phyloP scores from a whole-genome alignment of 2,888 invertebrate species.

The Notodonta dromedarius region DNA sequence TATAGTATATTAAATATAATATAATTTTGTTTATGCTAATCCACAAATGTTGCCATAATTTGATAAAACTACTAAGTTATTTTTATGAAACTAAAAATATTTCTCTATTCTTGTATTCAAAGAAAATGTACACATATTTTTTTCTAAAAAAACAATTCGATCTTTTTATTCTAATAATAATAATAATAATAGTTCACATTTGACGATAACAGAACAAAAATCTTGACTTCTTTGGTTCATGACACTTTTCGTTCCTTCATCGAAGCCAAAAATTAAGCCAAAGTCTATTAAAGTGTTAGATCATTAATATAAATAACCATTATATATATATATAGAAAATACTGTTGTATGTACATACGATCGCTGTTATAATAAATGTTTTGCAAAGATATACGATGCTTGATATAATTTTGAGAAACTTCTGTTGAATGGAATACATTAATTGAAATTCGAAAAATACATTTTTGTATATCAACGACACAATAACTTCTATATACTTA shows the following conservation, averaged over 20 bases:
- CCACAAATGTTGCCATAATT: background rate
- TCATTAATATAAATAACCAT: conserved; percentile 31
- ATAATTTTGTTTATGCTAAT: no score
- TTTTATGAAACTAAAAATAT: conserved; percentile 37
- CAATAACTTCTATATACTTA: no score
- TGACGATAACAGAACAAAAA: background rate
- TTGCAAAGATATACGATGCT: conserved; percentile 36
- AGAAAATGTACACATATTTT: conserved; percentile 56
- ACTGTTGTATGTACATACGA: conserved; percentile 36
- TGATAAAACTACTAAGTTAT: background rate
- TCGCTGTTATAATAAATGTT: conserved; percentile 34
- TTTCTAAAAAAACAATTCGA: conserved; percentile 44
- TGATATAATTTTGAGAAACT: conserved; percentile 24
- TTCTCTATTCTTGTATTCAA: conserved; percentile 65
- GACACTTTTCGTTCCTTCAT: conserved; percentile 50
- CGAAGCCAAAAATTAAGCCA: conserved; percentile 79
- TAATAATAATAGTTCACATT: conserved; percentile 12
- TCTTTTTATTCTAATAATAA: conserved; percentile 39
- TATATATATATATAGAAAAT: conserved; percentile 31
- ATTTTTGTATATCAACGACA: no score
- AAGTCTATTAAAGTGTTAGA: conserved; percentile 63
- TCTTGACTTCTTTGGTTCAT: background rate
- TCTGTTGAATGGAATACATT: no score
- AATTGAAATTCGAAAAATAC: no score
- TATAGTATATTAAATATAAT: no score